Base-by-base conservation (phyloP, 2,888 invertebrate genomes). In the Cistogaster globosa region DNA sequence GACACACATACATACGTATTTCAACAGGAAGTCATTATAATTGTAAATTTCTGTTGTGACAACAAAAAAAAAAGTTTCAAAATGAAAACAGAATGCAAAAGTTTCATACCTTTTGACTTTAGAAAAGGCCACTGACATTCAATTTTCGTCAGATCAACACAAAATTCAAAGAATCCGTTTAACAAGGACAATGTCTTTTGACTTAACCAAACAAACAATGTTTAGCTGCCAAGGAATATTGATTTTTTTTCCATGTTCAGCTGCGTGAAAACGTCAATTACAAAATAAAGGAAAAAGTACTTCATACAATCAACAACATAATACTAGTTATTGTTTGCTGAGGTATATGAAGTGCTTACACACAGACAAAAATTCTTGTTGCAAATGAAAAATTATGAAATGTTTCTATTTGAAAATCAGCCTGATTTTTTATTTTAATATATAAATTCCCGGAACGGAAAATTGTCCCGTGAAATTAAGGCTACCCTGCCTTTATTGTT, bases 151-250 rank as follows among this genome's bases (percentile, higher is more conserved):
- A 74, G 53, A 68, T 22, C 51, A 68, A 68, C 62, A 32, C 32
- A 42, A 12, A 20, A 18, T 20, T 20, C 22, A 77, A 78, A 22
- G n/a, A 55, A 55, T 53, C n/a, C n/a, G 5, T 51, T 65, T 65
- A 76, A 76, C 60, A 77, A 77, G 77, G 71, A 77, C 77, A 83
- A 77, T 77, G 60, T 76, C 58, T 76, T 76, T 60, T 16, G 48
- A 67, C 38, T 18, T n/a, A n/a, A n/a, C n/a, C n/a, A 42, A 36
- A 18, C 38, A 45, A 74, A 78, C 58, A 78, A 69, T 4, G 26
- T 42, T 68, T 68, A 62, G 32, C 22, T 60, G 26, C 53, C 45
- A 58, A 62, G 48, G 22, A 78, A 26, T 78, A 83, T 83, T 74
- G 83, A 78, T 83, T 74, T 74, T 78, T 65, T 32, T 32, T 7